Evolutionary conservation across 2,888 invertebrate species (phyloP), one percentile per base, ranked within the genome.

Genomic region (Sericinus montela): DNA sequence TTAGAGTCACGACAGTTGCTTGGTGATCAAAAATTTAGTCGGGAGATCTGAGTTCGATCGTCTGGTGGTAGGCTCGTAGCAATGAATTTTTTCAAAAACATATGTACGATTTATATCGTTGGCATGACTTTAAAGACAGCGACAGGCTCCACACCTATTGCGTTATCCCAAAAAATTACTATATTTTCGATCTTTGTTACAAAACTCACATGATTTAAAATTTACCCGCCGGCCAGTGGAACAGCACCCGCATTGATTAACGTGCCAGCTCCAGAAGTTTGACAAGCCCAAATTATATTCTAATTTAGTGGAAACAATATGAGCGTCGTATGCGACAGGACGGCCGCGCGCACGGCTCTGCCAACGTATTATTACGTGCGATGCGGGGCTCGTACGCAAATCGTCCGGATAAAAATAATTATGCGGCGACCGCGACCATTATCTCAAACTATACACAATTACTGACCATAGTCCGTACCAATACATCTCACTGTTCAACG

Each of bases 391-490:
- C 58, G 59, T 65, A 65, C 65, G 63, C 65, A 64, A 63, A 64
- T 65, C 62, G 57, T 47, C 55, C 66, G 67, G 75, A 76, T 75
- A 69, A 70, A 69, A 79, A 85, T 83, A 83, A 85, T 84, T 81
- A 77, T 75, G 69, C 70, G 67, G 69, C 66, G 67, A 72, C 71
- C 70, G 63, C 72, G 55, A 72, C 71, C 64, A 85, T 85, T 80
- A 69, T 65, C 65, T 61, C 60, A 61, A 66, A 81, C 81, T 79
- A 77, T 75, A 81, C 74, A 75, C 78, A 80, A 84, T 83, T 80
- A 81, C 80, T 67, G 75, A 60, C 70, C 70, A 62, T 49, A 19
- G 56, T 64, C 60, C 53, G 55, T 51, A 69, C 66, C 41, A 3
- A 19, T 14, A 25, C 40, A 35, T 14, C 40, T 29, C 39, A 13